phyloP scores from a whole-genome alignment of 2,888 invertebrate species.

The Marasmarcha lunaedactyla region DNA sequence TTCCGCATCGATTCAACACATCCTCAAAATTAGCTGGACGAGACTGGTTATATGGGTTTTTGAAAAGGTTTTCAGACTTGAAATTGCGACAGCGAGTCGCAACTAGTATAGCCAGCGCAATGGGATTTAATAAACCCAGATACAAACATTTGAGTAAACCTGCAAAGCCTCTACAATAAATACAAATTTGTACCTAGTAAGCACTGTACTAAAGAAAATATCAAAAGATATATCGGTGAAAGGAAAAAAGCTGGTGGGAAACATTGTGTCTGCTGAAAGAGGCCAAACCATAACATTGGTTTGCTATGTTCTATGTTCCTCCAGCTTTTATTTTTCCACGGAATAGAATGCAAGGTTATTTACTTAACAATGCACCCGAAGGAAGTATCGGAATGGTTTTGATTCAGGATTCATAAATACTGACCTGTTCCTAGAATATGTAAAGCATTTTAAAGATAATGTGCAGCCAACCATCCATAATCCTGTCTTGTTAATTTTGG shows the following conservation, averaged over 20 bases:
- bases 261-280: conserved; percentile 18
- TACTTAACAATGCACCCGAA: conserved; percentile 3
- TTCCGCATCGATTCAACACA: conserved; percentile 10
- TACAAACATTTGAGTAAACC: conserved; percentile 17
- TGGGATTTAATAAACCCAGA: conserved; percentile 23
- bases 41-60: conserved; percentile 15
- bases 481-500: conserved; percentile 21
- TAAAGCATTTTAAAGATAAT: conserved; percentile 20
- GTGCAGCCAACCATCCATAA: conserved; percentile 17
- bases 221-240: conserved; percentile 19
- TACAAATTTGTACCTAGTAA: conserved; percentile 17
- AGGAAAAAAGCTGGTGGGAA: conserved; percentile 20
- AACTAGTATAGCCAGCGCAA: conserved; percentile 18
- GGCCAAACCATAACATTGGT: conserved; percentile 8
- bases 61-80: conserved; percentile 13
- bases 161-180: conserved; percentile 15
- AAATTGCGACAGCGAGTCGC: conserved; percentile 11
- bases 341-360: conserved; percentile 13
- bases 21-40: conserved; percentile 14
- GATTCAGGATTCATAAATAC: conserved; percentile 22
- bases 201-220: conserved; percentile 20
- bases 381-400: conserved; percentile 19
- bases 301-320: conserved; percentile 19
- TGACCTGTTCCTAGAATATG: conserved; percentile 19
- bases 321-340: conserved; percentile 23